Percentiles rank a stretch among this genome's conserved stretches.
phyloP scores from a whole-genome alignment of 2,797 vertebrate genomes.

The Spheniscus humboldti region DNA sequence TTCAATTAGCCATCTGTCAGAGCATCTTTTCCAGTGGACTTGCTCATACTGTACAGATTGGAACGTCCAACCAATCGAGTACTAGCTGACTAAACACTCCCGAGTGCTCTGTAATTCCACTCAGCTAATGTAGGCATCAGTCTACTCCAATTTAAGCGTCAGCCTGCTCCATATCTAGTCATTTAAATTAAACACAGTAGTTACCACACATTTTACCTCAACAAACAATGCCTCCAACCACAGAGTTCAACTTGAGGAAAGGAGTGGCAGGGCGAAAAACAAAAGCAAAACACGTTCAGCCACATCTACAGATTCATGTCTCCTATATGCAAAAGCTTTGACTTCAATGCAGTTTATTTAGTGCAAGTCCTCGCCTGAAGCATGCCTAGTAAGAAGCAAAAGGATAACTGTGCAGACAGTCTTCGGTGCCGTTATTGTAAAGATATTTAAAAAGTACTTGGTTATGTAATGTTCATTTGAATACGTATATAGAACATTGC shows the following conservation, averaged over 20 bases:
- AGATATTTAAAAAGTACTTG: background rate
- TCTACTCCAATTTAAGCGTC: background rate
- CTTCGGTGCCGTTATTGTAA: background rate
- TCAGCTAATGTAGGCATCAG: background rate
- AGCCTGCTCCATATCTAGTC: background rate
- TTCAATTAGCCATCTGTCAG: constrained; percentile 47
- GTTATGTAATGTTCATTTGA: background rate
- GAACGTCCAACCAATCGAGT: background rate
- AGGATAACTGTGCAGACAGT: background rate
- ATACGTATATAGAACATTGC: background rate
- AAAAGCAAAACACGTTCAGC: background rate
- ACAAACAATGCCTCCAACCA: background rate
- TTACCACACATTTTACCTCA: background rate
- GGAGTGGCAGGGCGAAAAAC: background rate
- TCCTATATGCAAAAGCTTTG: background rate
- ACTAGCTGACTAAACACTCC: background rate
- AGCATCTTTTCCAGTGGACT: constrained; percentile 37
- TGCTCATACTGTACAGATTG: background rate
- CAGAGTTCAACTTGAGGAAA: background rate
- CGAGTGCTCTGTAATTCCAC: background rate
- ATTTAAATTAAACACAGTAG: background rate
- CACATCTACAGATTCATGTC: background rate
- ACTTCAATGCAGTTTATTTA: background rate
- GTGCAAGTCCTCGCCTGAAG: background rate
- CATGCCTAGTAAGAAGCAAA: background rate